Evolutionary conservation across 2,888 invertebrate species (phyloP).

Genomic region (Salticus scenicus): DNA sequence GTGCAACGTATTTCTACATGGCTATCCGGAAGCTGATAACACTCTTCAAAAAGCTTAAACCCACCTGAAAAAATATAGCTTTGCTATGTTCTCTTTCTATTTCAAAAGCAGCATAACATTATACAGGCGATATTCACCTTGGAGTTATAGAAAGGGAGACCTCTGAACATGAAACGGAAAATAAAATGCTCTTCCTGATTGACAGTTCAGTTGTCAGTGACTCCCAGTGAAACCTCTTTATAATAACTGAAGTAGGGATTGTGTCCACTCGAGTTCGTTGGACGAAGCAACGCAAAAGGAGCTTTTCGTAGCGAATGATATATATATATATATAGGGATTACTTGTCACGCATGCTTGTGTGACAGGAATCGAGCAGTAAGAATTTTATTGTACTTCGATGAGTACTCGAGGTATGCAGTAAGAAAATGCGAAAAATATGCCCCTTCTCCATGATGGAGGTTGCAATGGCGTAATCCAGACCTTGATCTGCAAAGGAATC

Average conservation of each 20-base stretch:
- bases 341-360: constrained; percentile 7
- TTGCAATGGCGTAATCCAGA: too few relatives aligned
- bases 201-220: constrained; percentile 7
- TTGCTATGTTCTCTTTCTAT: background rate
- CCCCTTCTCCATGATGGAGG: background rate
- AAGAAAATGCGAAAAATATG: background rate
- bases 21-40: too few relatives aligned
- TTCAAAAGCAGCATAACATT: background rate
- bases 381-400: background rate
- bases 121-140: background rate
- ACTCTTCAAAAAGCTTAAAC: background rate
- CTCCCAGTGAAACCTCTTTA: background rate
- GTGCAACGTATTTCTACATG: too few relatives aligned
- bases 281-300: background rate
- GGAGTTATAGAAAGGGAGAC: background rate
- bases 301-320: background rate
- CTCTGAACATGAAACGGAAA: background rate
- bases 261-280: background rate
- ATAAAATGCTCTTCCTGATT: background rate
- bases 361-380: constrained; percentile 6
- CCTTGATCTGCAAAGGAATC: too few relatives aligned
- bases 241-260: constrained; percentile 8
- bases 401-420: background rate
- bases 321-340: background rate
- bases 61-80: constrained; percentile 4